These are phyloP conservation scores for Phaonia tiefii DNA, from an alignment of 2,888 invertebrate species.

Conservation along the genomic window DNA sequence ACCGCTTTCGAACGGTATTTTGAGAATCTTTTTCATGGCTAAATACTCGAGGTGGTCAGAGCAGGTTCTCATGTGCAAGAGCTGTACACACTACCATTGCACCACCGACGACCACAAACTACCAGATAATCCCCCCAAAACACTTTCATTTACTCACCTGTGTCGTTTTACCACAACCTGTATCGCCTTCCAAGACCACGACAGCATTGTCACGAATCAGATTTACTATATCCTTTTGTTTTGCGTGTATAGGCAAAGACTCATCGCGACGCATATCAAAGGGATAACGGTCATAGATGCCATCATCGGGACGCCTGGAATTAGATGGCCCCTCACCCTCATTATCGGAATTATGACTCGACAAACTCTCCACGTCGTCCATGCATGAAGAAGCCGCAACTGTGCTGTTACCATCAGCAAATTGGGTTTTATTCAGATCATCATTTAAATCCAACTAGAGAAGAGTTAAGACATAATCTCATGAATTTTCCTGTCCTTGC, in stretches of 20 bases:
- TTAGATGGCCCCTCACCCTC: slow-evolving; percentile 59
- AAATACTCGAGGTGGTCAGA: too few relatives aligned
- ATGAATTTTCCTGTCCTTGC: background rate
- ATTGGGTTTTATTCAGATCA: slow-evolving; percentile 46
- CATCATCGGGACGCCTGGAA: slow-evolving; percentile 70
- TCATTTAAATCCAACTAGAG: slow-evolving; percentile 34
- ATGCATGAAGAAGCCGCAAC: slow-evolving; percentile 67
- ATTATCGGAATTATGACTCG: slow-evolving; percentile 68
- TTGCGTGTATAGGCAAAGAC: slow-evolving; percentile 76
- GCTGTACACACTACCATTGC: too few relatives aligned
- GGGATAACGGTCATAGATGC: slow-evolving; percentile 73
- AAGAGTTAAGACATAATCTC: background rate
- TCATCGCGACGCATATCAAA: slow-evolving; percentile 75
- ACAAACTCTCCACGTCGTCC: slow-evolving; percentile 75
- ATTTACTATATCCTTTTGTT: slow-evolving; percentile 84
- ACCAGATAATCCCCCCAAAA: too few relatives aligned
- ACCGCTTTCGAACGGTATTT: too few relatives aligned
- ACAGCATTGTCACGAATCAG: slow-evolving; percentile 84
- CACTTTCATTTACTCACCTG: too few relatives aligned
- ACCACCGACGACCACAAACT: too few relatives aligned
- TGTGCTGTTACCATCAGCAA: slow-evolving; percentile 54
- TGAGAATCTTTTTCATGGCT: too few relatives aligned
- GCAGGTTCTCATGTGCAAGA: too few relatives aligned
- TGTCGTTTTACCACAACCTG: slow-evolving; percentile 97
- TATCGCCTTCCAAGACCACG: slow-evolving; percentile 93